Evolutionary conservation across 1,140 invertebrate species (phyloP).

Genomic region (Archegozetes longisetosus): DNA sequence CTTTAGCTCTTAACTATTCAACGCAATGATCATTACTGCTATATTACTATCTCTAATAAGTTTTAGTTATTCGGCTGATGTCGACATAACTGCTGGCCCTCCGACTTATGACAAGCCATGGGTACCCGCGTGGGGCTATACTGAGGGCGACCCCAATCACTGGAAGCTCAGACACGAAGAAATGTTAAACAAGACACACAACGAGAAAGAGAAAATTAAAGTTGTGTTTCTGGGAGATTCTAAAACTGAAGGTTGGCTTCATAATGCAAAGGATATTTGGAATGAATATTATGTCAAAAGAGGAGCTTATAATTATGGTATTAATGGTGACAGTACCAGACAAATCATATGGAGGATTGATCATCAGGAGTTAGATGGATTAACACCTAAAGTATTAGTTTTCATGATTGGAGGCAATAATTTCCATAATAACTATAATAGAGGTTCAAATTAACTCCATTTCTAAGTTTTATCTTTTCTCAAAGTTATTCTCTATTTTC

Average conservation of each 20-base stretch:
- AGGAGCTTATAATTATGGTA: not conserved
- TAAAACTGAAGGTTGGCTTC: not conserved
- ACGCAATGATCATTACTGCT: no score
- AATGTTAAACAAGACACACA: not conserved
- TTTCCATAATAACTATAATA: not conserved
- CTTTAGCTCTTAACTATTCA: no score
- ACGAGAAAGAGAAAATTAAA: not conserved
- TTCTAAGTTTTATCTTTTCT: not conserved
- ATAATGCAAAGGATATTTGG: not conserved
- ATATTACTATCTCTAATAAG: no score
- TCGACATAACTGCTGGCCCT: not conserved
- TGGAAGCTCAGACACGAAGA: not conserved
- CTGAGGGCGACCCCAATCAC: not conserved
- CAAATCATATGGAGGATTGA: not conserved
- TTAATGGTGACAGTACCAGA: not conserved
- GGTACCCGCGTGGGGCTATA: not conserved
- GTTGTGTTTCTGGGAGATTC: not conserved
- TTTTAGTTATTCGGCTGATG: no score
- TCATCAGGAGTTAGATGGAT: not conserved
- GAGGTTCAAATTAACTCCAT: not conserved
- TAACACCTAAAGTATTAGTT: slow-evolving; percentile 1
- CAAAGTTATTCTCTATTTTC: not conserved
- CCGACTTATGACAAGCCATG: not conserved
- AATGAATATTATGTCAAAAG: not conserved
- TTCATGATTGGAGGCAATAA: slow-evolving; percentile 30